Evolutionary conservation across 2,888 invertebrate species (phyloP).

Genomic region (Parascotia fuliginaria): DNA sequence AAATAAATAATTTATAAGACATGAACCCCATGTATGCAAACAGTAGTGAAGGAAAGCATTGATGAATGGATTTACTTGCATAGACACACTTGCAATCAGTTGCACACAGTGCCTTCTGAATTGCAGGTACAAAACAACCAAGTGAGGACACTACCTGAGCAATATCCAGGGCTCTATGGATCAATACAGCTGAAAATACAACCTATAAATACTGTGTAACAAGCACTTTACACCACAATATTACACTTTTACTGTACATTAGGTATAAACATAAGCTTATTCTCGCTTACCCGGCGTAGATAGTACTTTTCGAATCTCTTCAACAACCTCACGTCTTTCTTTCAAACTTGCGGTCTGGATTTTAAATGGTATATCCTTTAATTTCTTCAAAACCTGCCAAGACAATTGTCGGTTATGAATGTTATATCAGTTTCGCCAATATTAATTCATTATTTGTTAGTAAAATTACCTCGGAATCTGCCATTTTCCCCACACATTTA

Average conservation of each 20-base stretch:
- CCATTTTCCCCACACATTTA: constrained; percentile 85
- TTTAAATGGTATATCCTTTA: constrained; percentile 90
- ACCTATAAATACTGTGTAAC: constrained; percentile 34
- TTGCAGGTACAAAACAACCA: constrained; percentile 19
- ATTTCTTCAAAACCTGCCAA: constrained; percentile 87
- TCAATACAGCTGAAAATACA: constrained; percentile 46
- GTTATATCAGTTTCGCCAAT: constrained; percentile 13
- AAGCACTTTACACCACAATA: constrained; percentile 1
- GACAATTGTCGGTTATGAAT: constrained; percentile 36
- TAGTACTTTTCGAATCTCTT: constrained; percentile 89
- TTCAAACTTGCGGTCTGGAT: constrained; percentile 90
- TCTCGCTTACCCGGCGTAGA: constrained; percentile 88
- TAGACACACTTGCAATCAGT: constrained; percentile 17
- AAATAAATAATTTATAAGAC: neutral
- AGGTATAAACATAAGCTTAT: constrained; percentile 9
- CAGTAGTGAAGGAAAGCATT: constrained; percentile 1
- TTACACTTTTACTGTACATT: constrained; percentile 1
- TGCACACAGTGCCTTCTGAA: constrained; percentile 24
- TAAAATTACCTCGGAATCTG: constrained; percentile 87
- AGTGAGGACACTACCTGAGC: constrained; percentile 25
- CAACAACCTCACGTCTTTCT: constrained; percentile 88
- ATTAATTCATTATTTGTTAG: constrained; percentile 5
- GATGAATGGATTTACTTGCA: constrained; percentile 6
- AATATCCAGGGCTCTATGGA: constrained; percentile 40
- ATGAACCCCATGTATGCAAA: too few relatives aligned